Evolutionary conservation across 2,113 vertebrate genomes (phyloP).

Genomic region (Pluvianellus socialis): DNA sequence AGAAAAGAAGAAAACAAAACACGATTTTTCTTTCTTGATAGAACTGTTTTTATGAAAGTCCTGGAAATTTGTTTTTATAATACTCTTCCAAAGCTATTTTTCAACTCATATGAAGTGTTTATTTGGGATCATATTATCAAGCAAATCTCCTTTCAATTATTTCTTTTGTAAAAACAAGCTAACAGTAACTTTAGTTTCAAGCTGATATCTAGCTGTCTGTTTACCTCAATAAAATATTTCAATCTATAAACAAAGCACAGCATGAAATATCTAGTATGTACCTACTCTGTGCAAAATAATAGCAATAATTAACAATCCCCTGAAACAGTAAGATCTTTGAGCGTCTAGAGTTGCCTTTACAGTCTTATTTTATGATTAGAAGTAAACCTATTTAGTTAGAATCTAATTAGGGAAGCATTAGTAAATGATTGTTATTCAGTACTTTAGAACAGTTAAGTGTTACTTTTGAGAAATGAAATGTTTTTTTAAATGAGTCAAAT

Average conservation of each 20-base stretch:
- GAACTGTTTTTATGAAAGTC: not conserved
- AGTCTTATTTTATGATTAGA: constrained; percentile 39
- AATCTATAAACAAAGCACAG: constrained; percentile 51
- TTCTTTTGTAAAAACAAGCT: constrained; percentile 28
- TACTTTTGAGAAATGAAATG: constrained; percentile 30
- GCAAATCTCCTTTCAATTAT: not conserved
- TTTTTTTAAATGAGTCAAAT: constrained; percentile 40
- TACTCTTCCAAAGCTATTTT: not conserved
- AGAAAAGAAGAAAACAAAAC: not conserved
- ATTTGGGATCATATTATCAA: not conserved
- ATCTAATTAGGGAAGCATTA: constrained; percentile 53
- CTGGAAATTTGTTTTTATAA: not conserved
- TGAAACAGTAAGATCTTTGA: not conserved
- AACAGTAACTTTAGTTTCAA: constrained; percentile 57
- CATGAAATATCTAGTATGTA: not conserved
- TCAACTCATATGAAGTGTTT: not conserved
- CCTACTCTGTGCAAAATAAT: not conserved
- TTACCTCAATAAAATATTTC: constrained; percentile 59
- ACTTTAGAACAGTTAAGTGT: constrained; percentile 11
- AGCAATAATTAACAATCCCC: not conserved
- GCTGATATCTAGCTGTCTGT: constrained; percentile 42
- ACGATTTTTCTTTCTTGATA: not conserved
- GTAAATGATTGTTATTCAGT: constrained; percentile 42
- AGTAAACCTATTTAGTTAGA: constrained; percentile 46
- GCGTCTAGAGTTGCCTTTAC: constrained; percentile 13